Conservation (phyloP, 2,113 vertebrate species). For the Spea bombifrons region DNA sequence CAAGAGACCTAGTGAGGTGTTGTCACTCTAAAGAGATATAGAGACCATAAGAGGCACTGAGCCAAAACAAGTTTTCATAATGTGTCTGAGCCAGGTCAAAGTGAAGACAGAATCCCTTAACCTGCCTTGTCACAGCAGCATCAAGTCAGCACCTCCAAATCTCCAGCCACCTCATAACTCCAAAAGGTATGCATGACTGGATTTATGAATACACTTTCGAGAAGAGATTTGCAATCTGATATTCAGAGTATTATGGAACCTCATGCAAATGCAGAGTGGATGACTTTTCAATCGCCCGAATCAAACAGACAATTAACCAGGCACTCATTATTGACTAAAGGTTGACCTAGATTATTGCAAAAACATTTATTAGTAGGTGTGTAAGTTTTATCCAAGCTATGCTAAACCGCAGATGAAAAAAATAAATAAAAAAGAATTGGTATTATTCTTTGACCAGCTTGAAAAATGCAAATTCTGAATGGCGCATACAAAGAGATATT, state of each 20-base stretch:
- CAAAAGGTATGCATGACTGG: slow-evolving; percentile 63
- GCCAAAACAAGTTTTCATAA: slow-evolving; percentile 61
- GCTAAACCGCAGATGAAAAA: slow-evolving; percentile 32
- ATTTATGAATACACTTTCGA: slow-evolving; percentile 61
- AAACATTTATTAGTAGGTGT: slow-evolving; percentile 43
- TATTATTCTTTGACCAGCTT: neutral
- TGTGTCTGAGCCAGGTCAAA: slow-evolving; percentile 63
- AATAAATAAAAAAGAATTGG: neutral
- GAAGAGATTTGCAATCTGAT: slow-evolving; percentile 53
- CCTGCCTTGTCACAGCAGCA: slow-evolving; percentile 66
- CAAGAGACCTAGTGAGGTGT: slow-evolving; percentile 70
- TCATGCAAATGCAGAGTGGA: slow-evolving; percentile 45
- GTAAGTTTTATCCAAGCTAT: slow-evolving; percentile 33
- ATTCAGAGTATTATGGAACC: slow-evolving; percentile 56
- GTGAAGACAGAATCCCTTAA: slow-evolving; percentile 70
- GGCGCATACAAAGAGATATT: slow-evolving; percentile 28
- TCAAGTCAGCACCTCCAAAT: slow-evolving; percentile 62
- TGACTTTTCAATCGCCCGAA: slow-evolving; percentile 26
- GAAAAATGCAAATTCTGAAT: slow-evolving; percentile 10
- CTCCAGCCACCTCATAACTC: slow-evolving; percentile 65
- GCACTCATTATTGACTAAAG: slow-evolving; percentile 25
- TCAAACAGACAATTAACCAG: slow-evolving; percentile 49
- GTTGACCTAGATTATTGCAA: slow-evolving; percentile 44
- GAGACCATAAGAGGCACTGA: slow-evolving; percentile 60
- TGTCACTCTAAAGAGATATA: slow-evolving; percentile 69